Percentiles rank a stretch among this genome's conserved stretches.
Evolutionary conservation across 2,888 invertebrate species (phyloP).

Genomic region (Lochmaea crataegi): DNA sequence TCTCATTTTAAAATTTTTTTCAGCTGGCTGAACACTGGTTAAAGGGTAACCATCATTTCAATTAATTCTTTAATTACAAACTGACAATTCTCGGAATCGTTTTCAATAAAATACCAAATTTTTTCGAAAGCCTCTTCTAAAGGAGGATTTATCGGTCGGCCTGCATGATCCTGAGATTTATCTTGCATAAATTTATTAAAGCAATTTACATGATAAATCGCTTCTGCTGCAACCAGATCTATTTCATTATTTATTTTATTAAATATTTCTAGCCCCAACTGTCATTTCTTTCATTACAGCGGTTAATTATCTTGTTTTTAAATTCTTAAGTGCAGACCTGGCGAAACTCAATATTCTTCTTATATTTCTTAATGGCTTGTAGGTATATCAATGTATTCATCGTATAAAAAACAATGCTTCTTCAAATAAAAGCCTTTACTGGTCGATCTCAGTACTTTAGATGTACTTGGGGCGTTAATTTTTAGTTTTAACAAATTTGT

Average conservation of each 20-base stretch:
- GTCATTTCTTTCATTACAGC: not conserved
- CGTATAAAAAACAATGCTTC: not conserved
- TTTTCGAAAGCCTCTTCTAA: not conserved
- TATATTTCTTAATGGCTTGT: not conserved
- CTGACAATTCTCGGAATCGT: not conserved
- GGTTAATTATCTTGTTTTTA: not conserved
- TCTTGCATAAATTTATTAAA: not conserved
- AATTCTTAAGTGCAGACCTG: not conserved
- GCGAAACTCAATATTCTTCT: not conserved
- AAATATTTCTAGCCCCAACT: not conserved
- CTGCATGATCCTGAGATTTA: not conserved
- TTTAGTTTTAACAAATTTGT: not conserved
- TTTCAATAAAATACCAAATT: not conserved
- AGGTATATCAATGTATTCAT: not conserved
- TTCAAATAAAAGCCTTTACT: not conserved
- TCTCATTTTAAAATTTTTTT: not conserved
- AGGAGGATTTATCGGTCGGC: not conserved
- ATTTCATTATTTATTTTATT: not conserved
- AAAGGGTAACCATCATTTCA: not conserved
- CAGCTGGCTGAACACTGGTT: not conserved
- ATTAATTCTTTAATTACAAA: not conserved
- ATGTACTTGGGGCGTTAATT: not conserved
- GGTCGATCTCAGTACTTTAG: not conserved
- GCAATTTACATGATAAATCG: not conserved
- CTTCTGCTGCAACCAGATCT: not conserved